A percentile compares a stretch with the other conserved stretches of the same genome.
phyloP scores from a whole-genome alignment of 2,797 vertebrate species.

The Picus viridis region DNA sequence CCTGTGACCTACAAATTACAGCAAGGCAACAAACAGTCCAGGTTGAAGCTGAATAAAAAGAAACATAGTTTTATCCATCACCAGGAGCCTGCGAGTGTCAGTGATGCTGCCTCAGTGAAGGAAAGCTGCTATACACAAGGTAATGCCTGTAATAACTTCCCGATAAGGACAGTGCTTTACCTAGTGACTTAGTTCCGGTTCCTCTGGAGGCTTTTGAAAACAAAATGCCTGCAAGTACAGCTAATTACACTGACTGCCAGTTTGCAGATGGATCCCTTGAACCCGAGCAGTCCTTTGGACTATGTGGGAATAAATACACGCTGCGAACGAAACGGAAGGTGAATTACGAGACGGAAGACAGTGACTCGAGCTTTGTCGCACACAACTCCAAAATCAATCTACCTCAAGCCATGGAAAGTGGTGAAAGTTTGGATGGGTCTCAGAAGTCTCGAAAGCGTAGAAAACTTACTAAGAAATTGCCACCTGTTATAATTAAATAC shows the following conservation, averaged over 20 bases:
- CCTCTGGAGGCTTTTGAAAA: constrained; percentile 80
- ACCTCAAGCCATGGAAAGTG: constrained; percentile 75
- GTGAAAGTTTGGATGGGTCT: constrained; percentile 79
- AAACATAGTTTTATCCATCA: constrained; percentile 76
- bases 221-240: constrained; percentile 77
- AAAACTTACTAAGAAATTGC: constrained; percentile 89
- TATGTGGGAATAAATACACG: constrained; percentile 95
- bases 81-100: constrained; percentile 66
- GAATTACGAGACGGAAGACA: constrained; percentile 87
- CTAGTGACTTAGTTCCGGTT: constrained; percentile 76
- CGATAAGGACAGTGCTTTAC: constrained; percentile 74
- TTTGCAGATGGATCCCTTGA: constrained; percentile 79
- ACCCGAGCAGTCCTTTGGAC: constrained; percentile 83
- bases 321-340: constrained; percentile 94
- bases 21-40: constrained; percentile 85
- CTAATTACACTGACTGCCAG: constrained; percentile 73
- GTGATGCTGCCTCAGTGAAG: constrained; percentile 70
- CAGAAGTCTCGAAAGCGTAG: constrained; percentile 89
- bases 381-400: constrained; percentile 83
- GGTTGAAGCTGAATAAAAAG: constrained; percentile 89
- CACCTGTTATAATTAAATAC: constrained; percentile 97
- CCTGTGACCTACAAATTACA: constrained; percentile 83
- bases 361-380: constrained; percentile 81
- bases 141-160: constrained; percentile 74
- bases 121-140: constrained; percentile 76